phyloP scores from a whole-genome alignment of 2,113 vertebrate species.

The Nansenia antarctica region DNA sequence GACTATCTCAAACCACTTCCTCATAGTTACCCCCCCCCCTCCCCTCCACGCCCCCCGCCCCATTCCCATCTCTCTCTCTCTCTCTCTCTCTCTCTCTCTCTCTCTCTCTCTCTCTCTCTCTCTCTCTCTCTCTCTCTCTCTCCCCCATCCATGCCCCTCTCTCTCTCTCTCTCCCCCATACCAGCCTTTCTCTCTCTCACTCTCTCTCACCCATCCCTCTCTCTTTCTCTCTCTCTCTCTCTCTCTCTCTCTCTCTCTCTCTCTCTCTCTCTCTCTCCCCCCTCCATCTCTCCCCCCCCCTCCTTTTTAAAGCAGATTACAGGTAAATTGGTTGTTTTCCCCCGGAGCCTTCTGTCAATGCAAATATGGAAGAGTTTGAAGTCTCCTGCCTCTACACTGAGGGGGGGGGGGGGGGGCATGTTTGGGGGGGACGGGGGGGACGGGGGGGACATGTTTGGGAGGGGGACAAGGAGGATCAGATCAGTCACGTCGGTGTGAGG shows the following conservation, averaged over 20 bases:
- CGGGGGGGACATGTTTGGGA: slow-evolving; percentile 45
- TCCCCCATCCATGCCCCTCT: too few species aligned
- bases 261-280: too few species aligned
- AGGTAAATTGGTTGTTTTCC: slow-evolving; percentile 63
- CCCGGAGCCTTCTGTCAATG: slow-evolving; percentile 63
- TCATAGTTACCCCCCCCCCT: not conserved
- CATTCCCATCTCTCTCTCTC: too few species aligned
- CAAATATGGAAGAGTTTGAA: slow-evolving; percentile 72
- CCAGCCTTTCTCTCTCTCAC: too few species aligned
- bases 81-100: too few species aligned
- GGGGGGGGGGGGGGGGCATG: slow-evolving; percentile 37
- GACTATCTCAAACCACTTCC: slow-evolving; percentile 22
- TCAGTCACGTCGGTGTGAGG: too few species aligned
- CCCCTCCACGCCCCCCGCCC: too few species aligned
- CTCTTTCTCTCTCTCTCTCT: too few species aligned
- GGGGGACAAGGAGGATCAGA: slow-evolving; percentile 53
- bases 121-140: too few species aligned
- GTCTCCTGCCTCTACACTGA: slow-evolving; percentile 32
- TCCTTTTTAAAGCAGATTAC: slow-evolving; percentile 56
- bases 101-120: too few species aligned
- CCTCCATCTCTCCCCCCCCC: not conserved
- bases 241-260: too few species aligned
- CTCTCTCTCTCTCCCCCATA: too few species aligned
- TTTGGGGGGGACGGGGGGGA: slow-evolving; percentile 43
- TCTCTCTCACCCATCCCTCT: slow-evolving; percentile 6